A percentile compares a stretch with the other conserved stretches of the same genome.
phyloP scores from a whole-genome alignment of 1,140 invertebrate species.

The Linepithema humile region DNA sequence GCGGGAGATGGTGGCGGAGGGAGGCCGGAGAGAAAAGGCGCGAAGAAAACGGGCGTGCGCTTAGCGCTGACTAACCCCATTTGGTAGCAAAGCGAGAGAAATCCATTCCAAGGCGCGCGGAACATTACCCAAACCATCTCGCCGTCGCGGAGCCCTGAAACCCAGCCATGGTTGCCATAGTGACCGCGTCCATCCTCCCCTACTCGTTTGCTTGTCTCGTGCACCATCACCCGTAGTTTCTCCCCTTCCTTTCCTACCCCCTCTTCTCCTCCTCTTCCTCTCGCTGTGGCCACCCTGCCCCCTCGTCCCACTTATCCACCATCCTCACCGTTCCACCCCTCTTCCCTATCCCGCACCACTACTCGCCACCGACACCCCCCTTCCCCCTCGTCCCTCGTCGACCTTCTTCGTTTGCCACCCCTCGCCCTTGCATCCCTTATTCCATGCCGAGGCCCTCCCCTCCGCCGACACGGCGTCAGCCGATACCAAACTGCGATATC shows the following conservation, averaged over 20 bases:
- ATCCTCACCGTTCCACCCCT: slow-evolving; percentile 27
- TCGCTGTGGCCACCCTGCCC: slow-evolving; percentile 49
- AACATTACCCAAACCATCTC: slow-evolving; percentile 78
- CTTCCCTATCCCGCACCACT: not conserved
- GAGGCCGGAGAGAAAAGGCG: slow-evolving; percentile 6
- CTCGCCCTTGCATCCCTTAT: slow-evolving; percentile 40
- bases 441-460: slow-evolving; percentile 11
- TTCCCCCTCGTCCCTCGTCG: slow-evolving; percentile 19
- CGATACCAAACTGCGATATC: slow-evolving; percentile 70
- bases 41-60: slow-evolving; percentile 62
- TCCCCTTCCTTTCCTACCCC: slow-evolving; percentile 53
- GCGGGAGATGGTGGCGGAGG: not conserved
- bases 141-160: slow-evolving; percentile 69
- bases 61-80: slow-evolving; percentile 76
- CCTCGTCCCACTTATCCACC: slow-evolving; percentile 37
- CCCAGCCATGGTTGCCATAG: slow-evolving; percentile 78
- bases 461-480: slow-evolving; percentile 57
- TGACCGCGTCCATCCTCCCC: slow-evolving; percentile 76
- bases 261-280: slow-evolving; percentile 52
- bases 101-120: slow-evolving; percentile 77
- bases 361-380: slow-evolving; percentile 47
- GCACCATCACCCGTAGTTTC: slow-evolving; percentile 59
- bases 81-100: slow-evolving; percentile 77
- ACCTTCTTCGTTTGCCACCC: not conserved
- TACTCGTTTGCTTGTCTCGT: slow-evolving; percentile 61